Evolutionary conservation across 2,113 vertebrate genomes (phyloP), one percentile per base, ranked within the genome.

Genomic region (Elephas maximus): DNA sequence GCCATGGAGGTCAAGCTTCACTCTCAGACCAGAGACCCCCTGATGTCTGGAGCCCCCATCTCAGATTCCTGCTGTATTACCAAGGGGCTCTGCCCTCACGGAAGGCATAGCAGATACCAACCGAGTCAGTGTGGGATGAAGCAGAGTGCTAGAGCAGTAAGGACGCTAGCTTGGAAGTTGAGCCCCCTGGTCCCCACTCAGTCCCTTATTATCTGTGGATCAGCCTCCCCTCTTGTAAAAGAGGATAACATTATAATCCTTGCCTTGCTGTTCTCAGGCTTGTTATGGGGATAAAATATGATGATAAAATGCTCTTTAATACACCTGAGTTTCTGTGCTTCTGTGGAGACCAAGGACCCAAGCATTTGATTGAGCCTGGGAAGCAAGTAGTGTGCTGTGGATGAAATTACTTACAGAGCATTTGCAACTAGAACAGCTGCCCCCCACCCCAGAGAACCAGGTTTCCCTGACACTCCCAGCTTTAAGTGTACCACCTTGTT

Each of bases 21-120:
- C 45, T 71, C 17, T 74, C 44, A 95, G 84, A 45, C 23, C 10
- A 90, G 44, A 93, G 78, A 94, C 24, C 11, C n/a, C 21, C 57
- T 60, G 41, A 80, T 77, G 33, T 90, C 41, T 81, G 41, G 20
- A 82, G 44, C 44, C 63, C 53, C 63, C 12, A 48, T 71, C 33
- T 92, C 77, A 88, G 48, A 79, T 92, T 69, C 69, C 60, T 74
- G 57, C 14, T 79, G 24, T 74, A 12, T 88, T 91, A 53, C 93
- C 15, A 74, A 77, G 26, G 33, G 8, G 57, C n/a, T 84, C n/a
- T 57, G 23, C 65, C 78, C 44, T 77, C 57, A 53, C 65, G 76
- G 37, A 90, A 96, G 81, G 45, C 41, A 12, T n/a, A 85, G 65
- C 33, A 80, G 88, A 76, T 78, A 51, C 48, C 45, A 51, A 51